Evolutionary conservation across 2,888 invertebrate genomes (phyloP).

Genomic region (Xestia ashworthii): DNA sequence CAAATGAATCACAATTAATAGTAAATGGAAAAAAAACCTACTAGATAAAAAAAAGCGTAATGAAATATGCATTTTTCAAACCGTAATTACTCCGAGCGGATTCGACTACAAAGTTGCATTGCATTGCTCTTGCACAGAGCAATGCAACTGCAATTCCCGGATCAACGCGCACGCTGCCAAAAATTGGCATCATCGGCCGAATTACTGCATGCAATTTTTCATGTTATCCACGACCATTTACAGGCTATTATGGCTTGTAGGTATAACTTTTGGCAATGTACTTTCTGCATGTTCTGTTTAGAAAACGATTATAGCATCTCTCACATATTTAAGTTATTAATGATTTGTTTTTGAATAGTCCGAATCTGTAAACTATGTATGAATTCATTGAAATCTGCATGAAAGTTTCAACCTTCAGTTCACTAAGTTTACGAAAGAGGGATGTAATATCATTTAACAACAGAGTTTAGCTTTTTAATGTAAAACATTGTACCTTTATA

Average conservation of each 20-base stretch:
- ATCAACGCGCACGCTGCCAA: slow-evolving; percentile 18
- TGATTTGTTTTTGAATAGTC: slow-evolving; percentile 18
- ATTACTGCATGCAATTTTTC: slow-evolving; percentile 15
- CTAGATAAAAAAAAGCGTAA: neutral
- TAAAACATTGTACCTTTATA: too few relatives aligned
- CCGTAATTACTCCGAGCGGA: slow-evolving; percentile 1
- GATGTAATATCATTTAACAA: neutral
- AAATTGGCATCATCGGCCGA: slow-evolving; percentile 20
- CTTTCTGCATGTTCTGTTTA: neutral
- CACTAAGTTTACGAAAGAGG: neutral
- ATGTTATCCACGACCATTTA: slow-evolving; percentile 12
- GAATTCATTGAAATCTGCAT: slow-evolving; percentile 6
- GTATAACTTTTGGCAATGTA: neutral
- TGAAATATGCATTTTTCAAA: slow-evolving; percentile 18
- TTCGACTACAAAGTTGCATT: slow-evolving; percentile 28
- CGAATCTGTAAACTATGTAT: neutral
- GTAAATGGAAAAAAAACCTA: neutral
- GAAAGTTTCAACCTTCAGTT: slow-evolving; percentile 30
- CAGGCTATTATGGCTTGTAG: slow-evolving; percentile 26
- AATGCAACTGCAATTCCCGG: slow-evolving; percentile 21
- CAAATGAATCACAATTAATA: neutral
- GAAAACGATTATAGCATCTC: slow-evolving; percentile 13
- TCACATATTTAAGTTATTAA: slow-evolving; percentile 16
- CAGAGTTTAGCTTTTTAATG: too few relatives aligned
- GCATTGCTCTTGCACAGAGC: neutral